Base-by-base conservation (phyloP, 2,888 invertebrate genomes). In the Hofmannophila pseudospretella region DNA sequence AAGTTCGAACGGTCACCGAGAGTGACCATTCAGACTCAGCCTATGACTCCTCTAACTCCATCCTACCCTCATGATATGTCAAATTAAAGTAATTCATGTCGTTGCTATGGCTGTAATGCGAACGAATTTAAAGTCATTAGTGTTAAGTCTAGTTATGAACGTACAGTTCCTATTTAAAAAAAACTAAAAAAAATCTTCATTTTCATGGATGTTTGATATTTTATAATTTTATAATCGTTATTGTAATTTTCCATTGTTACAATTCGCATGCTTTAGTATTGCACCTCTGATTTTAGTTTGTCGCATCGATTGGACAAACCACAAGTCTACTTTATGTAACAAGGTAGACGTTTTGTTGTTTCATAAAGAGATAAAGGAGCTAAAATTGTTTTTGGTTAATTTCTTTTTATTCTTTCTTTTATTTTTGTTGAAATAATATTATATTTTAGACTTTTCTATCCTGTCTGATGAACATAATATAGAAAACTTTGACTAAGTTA, bases 81-180 rank as follows among this genome's bases (percentile, higher is more conserved):
- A 9, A 20, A 32, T 20, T 32, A 12, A 19, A n/a, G n/a, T n/a
- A n/a, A n/a, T n/a, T n/a, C n/a, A n/a, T n/a, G n/a, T n/a, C n/a
- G n/a, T n/a, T n/a, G 9, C 42, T 42, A n/a, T 47, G 39, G 37
- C 35, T 34, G 47, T 35, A 38, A 35, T 12, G 35, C 45, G 51
- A 59, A 67, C 73, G 72, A 76, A 73, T 76, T 76, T 73, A 74
- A 63, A 72, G 66, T 76, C 63, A 63, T 56, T 75, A 72, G 60
- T 19, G 26, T 38, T 54, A 52, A n/a, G 11, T 51, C 49, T 62
- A 73, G 66, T 61, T 58, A 59, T 44, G 58, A 67, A 68, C 59
- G 51, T 45, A 59, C 59, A 76, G 78, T 78, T 78, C 78, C 78
- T 78, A 78, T 57, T 42, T 41, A 51, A 63, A 63, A 58, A 58